Conservation (phyloP, 2,797 vertebrate genomes). For the Eospalax fontanierii region DNA sequence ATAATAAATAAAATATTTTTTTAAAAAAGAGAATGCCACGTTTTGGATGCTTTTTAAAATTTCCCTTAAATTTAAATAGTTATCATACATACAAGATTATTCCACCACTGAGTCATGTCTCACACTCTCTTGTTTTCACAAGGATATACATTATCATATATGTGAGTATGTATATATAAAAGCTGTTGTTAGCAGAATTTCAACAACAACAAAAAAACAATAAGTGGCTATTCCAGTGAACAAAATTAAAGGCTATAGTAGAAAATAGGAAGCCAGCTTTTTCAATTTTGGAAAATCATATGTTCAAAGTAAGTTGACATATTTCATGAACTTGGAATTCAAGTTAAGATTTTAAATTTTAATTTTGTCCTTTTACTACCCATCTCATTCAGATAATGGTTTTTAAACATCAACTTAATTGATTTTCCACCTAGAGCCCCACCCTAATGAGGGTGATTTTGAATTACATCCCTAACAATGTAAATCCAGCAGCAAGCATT, state of each 20-base stretch:
- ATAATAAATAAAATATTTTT: too few species aligned
- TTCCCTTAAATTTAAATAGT: constrained; percentile 30
- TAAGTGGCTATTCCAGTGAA: not conserved
- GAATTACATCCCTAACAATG: constrained; percentile 1
- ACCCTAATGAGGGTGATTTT: constrained; percentile 26
- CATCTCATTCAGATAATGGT: constrained; percentile 32
- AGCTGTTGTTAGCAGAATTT: constrained; percentile 30
- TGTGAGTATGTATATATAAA: not conserved
- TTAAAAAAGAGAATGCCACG: too few species aligned
- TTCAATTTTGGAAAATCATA: constrained; percentile 37
- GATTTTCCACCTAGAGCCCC: constrained; percentile 47
- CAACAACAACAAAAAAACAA: constrained; percentile 36
- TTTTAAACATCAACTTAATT: constrained; percentile 61
- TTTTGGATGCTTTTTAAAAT: not conserved
- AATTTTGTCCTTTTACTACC: not conserved
- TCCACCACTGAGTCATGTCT: not conserved
- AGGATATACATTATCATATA: not conserved
- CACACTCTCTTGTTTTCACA: constrained; percentile 18
- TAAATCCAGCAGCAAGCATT: not conserved
- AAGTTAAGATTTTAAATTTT: constrained; percentile 63
- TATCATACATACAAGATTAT: not conserved
- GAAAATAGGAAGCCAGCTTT: constrained; percentile 2
- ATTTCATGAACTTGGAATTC: constrained; percentile 41
- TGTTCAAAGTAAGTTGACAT: constrained; percentile 46
- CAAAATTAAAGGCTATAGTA: constrained; percentile 6